Base-by-base conservation (phyloP, 2,113 vertebrate genomes). In the Blennius ocellaris region DNA sequence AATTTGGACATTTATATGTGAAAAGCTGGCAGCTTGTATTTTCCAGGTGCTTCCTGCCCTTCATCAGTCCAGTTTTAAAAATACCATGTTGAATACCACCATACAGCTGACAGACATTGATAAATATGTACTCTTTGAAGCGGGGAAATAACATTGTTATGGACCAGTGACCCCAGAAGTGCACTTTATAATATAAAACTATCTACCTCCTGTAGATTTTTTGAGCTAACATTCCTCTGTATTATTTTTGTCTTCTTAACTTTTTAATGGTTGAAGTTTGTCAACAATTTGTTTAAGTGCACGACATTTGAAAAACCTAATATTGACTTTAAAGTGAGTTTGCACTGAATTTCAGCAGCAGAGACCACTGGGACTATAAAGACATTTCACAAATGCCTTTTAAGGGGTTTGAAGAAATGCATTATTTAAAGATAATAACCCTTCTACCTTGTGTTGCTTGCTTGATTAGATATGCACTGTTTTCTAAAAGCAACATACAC, bases 41-140 rank as follows among this genome's bases (percentile, higher is more conserved):
- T 14, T 53, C 2, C 6, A 45, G 9, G 8, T 45, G 12, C 40
- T 56, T 11, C 50, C 51, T 75, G 38, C 10, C 58, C 36, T n/a
- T 52, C 11, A 8, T 41, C 9, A n/a, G n/a, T 12, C 6, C 9
- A 44, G 39, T 58, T 21, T 40, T 49, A 6, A 69, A 73, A 73
- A 57, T 1, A 17, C 1, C 6, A 14, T 58, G 21, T 70, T 59
- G 7, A 30, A 37, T 8, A 3, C 4, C 11, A 5, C 10, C 8
- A 62, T 74, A 16, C 38, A 74, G 56, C n/a, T 53, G 57, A 6
- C 10, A 51, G 44, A 11, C 44, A n/a, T 49, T 36, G 47, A 73
- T 53, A 47, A 12, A 69, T 64, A 54, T 73, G 38, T 55, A 21
- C 6, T 10, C 45, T 58, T 11, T 43, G 7, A 9, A 57, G 36